phyloP scores from a whole-genome alignment of 2,888 invertebrate species.

The Seira sanloemensis region DNA sequence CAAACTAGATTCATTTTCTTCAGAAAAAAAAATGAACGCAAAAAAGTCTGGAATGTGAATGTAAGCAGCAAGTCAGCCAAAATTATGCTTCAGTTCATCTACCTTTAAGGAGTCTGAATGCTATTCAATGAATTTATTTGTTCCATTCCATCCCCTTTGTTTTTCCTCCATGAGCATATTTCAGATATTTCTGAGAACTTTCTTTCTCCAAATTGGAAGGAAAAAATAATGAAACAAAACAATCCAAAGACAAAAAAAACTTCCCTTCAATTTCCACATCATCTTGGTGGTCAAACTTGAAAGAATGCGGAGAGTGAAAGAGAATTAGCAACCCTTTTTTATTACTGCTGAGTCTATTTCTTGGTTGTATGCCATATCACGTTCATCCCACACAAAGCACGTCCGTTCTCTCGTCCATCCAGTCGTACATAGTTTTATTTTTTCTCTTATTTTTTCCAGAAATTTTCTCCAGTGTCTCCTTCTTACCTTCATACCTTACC shows the following conservation, averaged over 20 bases:
- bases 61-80: not conserved
- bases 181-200: too few species aligned
- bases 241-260: not conserved
- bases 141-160: too few species aligned
- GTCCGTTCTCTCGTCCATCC: slow-evolving; percentile 36
- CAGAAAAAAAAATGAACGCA: not conserved
- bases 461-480: slow-evolving; percentile 58
- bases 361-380: slow-evolving; percentile 14
- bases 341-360: too few species aligned
- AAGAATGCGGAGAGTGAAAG: not conserved
- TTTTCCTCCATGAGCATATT: too few species aligned
- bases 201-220: slow-evolving; percentile 7
- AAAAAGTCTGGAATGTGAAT: not conserved
- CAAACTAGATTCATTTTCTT: not conserved
- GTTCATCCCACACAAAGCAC: slow-evolving; percentile 3
- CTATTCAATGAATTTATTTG: too few species aligned
- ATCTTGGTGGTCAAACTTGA: not conserved
- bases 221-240: slow-evolving; percentile 10
- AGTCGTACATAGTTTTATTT: too few species aligned
- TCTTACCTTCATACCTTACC: slow-evolving; percentile 37
- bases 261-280: not conserved
- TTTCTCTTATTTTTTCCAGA: slow-evolving; percentile 48
- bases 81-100: too few species aligned
- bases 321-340: slow-evolving; percentile 3
- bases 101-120: too few species aligned